Evolutionary conservation across 2,888 invertebrate species (phyloP).

Genomic region (Patella depressa): DNA sequence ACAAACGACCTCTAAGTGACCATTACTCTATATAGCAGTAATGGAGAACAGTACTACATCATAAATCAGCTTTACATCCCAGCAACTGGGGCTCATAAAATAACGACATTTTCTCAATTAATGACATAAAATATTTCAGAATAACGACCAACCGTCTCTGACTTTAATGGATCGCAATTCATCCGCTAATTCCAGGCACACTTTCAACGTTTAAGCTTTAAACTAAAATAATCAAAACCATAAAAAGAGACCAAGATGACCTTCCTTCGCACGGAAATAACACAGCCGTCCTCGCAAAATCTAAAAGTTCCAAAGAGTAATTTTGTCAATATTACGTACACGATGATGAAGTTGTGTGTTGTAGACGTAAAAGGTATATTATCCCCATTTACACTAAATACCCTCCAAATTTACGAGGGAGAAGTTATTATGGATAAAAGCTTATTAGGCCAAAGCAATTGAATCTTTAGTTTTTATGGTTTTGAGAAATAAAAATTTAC

Average conservation of each 20-base stretch:
- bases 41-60: too few relatives aligned
- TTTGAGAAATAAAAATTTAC: too few relatives aligned
- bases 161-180: constrained; percentile 5
- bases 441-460: too few relatives aligned
- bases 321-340: too few relatives aligned
- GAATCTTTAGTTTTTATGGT: too few relatives aligned
- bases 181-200: neutral
- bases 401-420: too few relatives aligned
- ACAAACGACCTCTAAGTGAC: neutral
- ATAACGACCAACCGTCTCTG: constrained; percentile 1
- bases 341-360: too few relatives aligned
- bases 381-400: too few relatives aligned
- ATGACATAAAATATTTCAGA: neutral
- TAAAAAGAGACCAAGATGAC: neutral
- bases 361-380: too few relatives aligned
- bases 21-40: neutral
- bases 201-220: constrained; percentile 4
- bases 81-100: constrained; percentile 6
- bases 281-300: too few relatives aligned
- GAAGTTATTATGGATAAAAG: too few relatives aligned
- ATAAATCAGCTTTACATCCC: neutral
- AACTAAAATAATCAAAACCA: constrained; percentile 5
- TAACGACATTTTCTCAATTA: constrained; percentile 2
- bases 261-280: neutral
- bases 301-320: too few relatives aligned